Evolutionary conservation across 23 tunicate species (phyloP).

Genomic region (Clavelina lepadiformis): DNA sequence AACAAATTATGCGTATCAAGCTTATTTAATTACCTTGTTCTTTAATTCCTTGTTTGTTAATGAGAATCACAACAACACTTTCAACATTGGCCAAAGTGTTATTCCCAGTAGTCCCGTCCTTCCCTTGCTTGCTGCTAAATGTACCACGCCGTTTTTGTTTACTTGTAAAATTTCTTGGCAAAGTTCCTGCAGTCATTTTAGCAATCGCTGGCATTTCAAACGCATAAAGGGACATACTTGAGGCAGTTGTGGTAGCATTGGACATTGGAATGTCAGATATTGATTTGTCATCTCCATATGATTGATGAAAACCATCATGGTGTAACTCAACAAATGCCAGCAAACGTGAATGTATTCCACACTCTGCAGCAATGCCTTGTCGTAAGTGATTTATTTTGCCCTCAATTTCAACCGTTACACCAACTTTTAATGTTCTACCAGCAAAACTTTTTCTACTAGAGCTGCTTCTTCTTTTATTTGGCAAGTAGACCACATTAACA

Average conservation of each 20-base stretch:
- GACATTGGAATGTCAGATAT: slow-evolving; percentile 42
- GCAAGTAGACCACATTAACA: slow-evolving; percentile 65
- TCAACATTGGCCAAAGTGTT: slow-evolving; percentile 9
- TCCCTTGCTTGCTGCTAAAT: slow-evolving; percentile 26
- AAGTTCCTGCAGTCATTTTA: slow-evolving; percentile 84
- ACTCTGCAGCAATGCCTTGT: slow-evolving; percentile 74
- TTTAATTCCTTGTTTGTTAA: slow-evolving; percentile 49
- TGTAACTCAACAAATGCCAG: slow-evolving; percentile 64
- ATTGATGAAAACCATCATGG: slow-evolving; percentile 71
- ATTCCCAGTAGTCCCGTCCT: slow-evolving; percentile 2
- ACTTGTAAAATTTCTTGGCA: slow-evolving; percentile 86
- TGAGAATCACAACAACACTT: slow-evolving; percentile 48
- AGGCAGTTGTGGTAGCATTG: slow-evolving; percentile 12
- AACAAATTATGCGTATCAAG: too few species aligned
- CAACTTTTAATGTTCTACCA: slow-evolving; percentile 39
- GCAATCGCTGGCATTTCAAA: slow-evolving; percentile 82
- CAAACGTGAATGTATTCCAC: slow-evolving; percentile 78
- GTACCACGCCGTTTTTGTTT: slow-evolving; percentile 50
- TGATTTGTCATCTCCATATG: slow-evolving; percentile 58
- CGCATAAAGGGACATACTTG: slow-evolving; percentile 43
- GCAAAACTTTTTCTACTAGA: slow-evolving; percentile 15
- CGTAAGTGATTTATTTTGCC: slow-evolving; percentile 60
- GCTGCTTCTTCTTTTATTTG: slow-evolving; percentile 47
- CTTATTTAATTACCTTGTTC: slow-evolving; percentile 78
- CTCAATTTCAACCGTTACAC: slow-evolving; percentile 47